Conservation (phyloP, 1,140 invertebrate species). For the Ceratina japonica region DNA sequence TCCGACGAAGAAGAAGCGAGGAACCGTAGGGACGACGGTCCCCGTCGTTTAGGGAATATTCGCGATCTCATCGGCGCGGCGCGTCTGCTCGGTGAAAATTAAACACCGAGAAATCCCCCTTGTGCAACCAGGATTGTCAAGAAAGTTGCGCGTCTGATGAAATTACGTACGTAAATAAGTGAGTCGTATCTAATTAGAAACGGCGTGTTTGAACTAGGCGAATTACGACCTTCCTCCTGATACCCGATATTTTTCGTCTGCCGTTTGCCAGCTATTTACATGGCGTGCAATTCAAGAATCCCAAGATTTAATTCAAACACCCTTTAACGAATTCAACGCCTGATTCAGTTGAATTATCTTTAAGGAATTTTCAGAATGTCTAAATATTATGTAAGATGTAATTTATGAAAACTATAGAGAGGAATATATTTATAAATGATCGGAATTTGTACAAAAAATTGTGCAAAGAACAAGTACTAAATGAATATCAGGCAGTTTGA, state of each 20-base stretch:
- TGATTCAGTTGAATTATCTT: too few relatives aligned
- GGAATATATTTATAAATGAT: too few relatives aligned
- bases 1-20: constrained; percentile 13
- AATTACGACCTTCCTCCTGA: not conserved
- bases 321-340: too few relatives aligned
- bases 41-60: constrained; percentile 14
- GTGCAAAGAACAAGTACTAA: too few relatives aligned
- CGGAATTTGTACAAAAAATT: too few relatives aligned
- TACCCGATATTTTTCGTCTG: not conserved
- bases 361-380: too few relatives aligned
- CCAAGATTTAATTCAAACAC: too few relatives aligned
- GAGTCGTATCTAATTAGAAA: constrained; percentile 27
- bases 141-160: constrained; percentile 32
- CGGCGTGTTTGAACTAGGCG: not conserved
- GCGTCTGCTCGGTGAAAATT: constrained; percentile 13
- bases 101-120: constrained; percentile 19
- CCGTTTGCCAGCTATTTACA: not conserved
- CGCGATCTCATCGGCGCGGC: constrained; percentile 14
- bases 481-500: too few relatives aligned
- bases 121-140: not conserved
- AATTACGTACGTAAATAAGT: constrained; percentile 35
- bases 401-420: too few relatives aligned
- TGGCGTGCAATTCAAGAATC: too few relatives aligned
- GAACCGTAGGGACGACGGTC: not conserved
- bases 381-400: too few relatives aligned